These are phyloP conservation scores for Drosophila paulistorum DNA, from an alignment of 1,140 invertebrate species.

Conservation along the genomic window DNA sequence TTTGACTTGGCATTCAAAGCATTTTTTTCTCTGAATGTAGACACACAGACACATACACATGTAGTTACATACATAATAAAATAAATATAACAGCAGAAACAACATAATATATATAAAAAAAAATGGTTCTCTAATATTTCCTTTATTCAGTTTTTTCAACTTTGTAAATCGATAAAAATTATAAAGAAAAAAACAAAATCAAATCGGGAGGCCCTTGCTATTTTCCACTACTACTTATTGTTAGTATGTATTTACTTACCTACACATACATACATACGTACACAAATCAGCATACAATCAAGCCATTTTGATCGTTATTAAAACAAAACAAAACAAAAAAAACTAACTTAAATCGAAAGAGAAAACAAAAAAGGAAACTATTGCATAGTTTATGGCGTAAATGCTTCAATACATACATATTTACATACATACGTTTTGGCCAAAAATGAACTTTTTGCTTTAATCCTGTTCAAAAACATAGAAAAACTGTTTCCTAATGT, in stretches of 20 bases:
- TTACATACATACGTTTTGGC: conserved; percentile 21
- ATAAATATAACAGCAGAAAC: background rate
- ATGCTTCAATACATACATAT: background rate
- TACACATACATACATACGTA: conserved; percentile 7
- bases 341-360: background rate
- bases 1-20: background rate
- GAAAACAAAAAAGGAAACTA: conserved; percentile 10
- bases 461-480: conserved; percentile 39
- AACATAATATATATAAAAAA: background rate
- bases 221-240: background rate
- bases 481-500: conserved; percentile 60
- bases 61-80: background rate
- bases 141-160: conserved; percentile 5
- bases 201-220: background rate
- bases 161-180: background rate
- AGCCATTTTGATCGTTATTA: conserved; percentile 43
- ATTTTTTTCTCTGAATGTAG: background rate
- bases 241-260: conserved; percentile 9
- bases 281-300: conserved; percentile 30
- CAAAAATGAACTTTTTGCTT: conserved; percentile 31
- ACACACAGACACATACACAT: background rate
- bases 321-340: conserved; percentile 16
- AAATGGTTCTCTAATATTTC: background rate
- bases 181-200: no score
- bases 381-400: conserved; percentile 30